A percentile compares a stretch with the other conserved stretches of the same genome.
These are phyloP conservation scores for Pangasius larnaudii DNA, from an alignment of 2,797 vertebrate genomes.

Conservation along the genomic window DNA sequence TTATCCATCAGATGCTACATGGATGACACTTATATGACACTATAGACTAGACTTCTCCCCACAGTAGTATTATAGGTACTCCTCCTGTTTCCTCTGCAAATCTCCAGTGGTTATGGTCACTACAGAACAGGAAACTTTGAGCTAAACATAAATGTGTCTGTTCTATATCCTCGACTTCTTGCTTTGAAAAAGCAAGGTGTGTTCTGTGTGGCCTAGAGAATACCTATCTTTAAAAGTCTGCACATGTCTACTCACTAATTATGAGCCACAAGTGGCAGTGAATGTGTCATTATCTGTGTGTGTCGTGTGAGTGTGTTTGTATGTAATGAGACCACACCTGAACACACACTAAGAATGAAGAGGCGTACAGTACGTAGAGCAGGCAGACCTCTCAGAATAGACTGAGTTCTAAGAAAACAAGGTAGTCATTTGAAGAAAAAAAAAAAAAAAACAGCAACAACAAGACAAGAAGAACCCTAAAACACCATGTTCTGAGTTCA, in stretches of 20 bases:
- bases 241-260: slow-evolving; percentile 59
- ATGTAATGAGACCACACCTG: slow-evolving; percentile 56
- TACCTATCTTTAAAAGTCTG: slow-evolving; percentile 57
- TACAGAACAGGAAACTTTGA: slow-evolving; percentile 4
- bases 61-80: slow-evolving; percentile 11
- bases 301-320: slow-evolving; percentile 29
- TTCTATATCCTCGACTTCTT: slow-evolving; percentile 25
- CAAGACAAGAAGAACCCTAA: background rate
- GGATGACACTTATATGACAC: background rate
- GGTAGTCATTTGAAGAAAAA: too few species aligned
- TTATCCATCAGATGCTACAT: background rate
- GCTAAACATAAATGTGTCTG: slow-evolving; percentile 31
- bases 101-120: background rate
- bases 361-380: slow-evolving; percentile 20
- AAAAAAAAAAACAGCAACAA: background rate
- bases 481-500: background rate
- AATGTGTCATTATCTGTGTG: slow-evolving; percentile 54
- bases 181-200: slow-evolving; percentile 48
- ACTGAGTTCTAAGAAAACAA: background rate
- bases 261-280: slow-evolving; percentile 51
- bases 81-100: background rate
- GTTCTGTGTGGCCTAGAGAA: slow-evolving; percentile 46
- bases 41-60: background rate
- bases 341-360: slow-evolving; percentile 42
- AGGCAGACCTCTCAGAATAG: slow-evolving; percentile 49